Base-by-base conservation (phyloP, 2,888 invertebrate genomes). In the Adelphocoris suturalis region DNA sequence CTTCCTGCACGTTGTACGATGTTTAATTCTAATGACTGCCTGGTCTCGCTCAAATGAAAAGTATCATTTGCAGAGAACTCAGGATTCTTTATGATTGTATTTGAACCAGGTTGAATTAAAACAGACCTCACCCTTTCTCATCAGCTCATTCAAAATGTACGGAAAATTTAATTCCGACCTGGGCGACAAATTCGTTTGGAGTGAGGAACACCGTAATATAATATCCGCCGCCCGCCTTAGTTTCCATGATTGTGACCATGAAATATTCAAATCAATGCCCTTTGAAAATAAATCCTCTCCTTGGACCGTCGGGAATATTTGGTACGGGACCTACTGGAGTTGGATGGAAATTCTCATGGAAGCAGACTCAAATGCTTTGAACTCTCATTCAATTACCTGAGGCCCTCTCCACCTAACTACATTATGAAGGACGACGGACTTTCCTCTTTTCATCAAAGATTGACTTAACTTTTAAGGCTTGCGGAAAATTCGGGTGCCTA, bases 381-480 rank as follows among this genome's bases (percentile, higher is more conserved):
- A 68, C 23, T 23, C 27, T 68, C 68, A 68, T 68, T 68, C 23
- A 68, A 68, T 23, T 68, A 68, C 68, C n/a, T 61, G 61, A 7
- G 61, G 3, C n/a, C 27, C 68, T 68, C 19, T 23, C 23, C 68
- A 23, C 11, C 68, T 68, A 23, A 68, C 68, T 4, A 5, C 23
- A 68, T 68, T 68, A 68, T 12, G 68, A 19, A 68, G 23, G 68
- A 68, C 23, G 23, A 23, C 23, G 23, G 19, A 68, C 5, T 68
- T 23, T 68, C 37, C 68, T 68, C 23, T 23, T 23, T 13, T 23
- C 23, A 68, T 23, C 19, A 23, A 68, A 68, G 68, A 23, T 7
- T 23, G 23, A 68, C 19, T 23, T 68, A 23, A 23, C n/a, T 68
- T 68, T 68, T 68, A 68, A 68, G 68, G 2, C 68, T 68, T 68